Percentiles rank a stretch among this genome's conserved stretches.
These are phyloP conservation scores for Drepana falcataria DNA, from an alignment of 2,888 invertebrate genomes.

Conservation along the genomic window DNA sequence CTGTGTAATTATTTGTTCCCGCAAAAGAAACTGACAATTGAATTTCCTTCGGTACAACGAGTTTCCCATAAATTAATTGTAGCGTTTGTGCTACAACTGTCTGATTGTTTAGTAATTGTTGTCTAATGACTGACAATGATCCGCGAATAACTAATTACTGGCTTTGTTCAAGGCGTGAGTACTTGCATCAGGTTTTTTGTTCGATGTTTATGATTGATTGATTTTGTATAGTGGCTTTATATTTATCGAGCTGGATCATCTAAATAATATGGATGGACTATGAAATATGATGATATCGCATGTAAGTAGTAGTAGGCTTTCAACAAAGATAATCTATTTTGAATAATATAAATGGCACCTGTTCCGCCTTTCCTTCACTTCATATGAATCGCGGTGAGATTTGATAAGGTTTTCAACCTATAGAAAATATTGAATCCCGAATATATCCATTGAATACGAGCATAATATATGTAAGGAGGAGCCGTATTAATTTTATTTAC, in stretches of 20 bases:
- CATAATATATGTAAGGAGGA: too few species aligned
- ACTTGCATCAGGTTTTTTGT: neutral
- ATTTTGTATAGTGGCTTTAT: slow-evolving; percentile 3
- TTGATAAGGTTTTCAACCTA: too few species aligned
- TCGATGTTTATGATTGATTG: neutral
- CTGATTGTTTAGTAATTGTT: slow-evolving; percentile 26
- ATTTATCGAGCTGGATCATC: neutral
- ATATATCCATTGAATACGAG: too few species aligned
- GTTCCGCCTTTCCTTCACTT: too few species aligned
- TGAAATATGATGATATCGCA: too few species aligned
- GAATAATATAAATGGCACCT: too few species aligned
- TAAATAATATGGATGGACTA: too few species aligned
- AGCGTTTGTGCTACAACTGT: slow-evolving; percentile 28
- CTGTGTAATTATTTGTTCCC: neutral
- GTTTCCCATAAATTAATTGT: slow-evolving; percentile 28
- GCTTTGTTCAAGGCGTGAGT: neutral
- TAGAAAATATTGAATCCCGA: too few species aligned
- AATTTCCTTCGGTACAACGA: neutral
- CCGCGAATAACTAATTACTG: slow-evolving; percentile 10
- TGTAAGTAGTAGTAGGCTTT: too few species aligned
- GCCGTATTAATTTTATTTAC: too few species aligned
- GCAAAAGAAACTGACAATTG: neutral
- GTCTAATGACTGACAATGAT: slow-evolving; percentile 13
- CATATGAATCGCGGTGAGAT: too few species aligned
- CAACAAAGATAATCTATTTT: too few species aligned